Evolutionary conservation across 1,140 invertebrate genomes (phyloP), one percentile per base, ranked within the genome.

Genomic region (Apocrypta bakeri): DNA sequence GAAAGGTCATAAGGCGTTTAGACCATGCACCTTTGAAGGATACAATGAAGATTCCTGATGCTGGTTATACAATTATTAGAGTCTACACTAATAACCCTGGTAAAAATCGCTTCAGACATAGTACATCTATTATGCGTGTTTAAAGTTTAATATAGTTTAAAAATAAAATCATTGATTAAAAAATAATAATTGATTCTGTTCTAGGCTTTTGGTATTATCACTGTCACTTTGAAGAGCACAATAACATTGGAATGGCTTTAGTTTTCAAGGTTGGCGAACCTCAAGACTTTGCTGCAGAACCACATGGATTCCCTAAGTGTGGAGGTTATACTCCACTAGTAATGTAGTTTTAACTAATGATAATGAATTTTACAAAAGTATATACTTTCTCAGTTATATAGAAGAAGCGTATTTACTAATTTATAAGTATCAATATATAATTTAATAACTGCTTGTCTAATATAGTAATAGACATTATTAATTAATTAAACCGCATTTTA

Each of bases 1-100:
- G 97, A n/a, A 87, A 94, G n/a, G 93, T 98, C 56, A 92, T 94
- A 80, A 93, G 96, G 79, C 97, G 97, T 87, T 91, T 98, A 0
- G 90, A 94, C 24, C 93, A 93, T 77, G 94, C 97, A 12, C 96
- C 96, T 0, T 89, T 96, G 0, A 98, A 98, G 91, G 97, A 98
- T 86, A 97, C 97, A 7, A 29, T 66, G 0, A 98, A 96, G 0
- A 95, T 98, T 1, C 97, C 97, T 0, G 96, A 98, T 90, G 97
- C 97, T 29, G 97, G 97, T 9, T 98, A 97, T 85, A 96, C 95
- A 31, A 94, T 95, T 75, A 92, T 95, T 9, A 24, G 79, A 68
- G 68, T 75, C 56, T 42, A 56, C n/a, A 37, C 73, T 17, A 48
- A 76, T 31, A 69, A 76, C 56, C 71, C 71, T 14, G 73, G 73